These are phyloP conservation scores for Lepidurus arcticus DNA, from an alignment of 1,140 invertebrate species.

Conservation along the genomic window DNA sequence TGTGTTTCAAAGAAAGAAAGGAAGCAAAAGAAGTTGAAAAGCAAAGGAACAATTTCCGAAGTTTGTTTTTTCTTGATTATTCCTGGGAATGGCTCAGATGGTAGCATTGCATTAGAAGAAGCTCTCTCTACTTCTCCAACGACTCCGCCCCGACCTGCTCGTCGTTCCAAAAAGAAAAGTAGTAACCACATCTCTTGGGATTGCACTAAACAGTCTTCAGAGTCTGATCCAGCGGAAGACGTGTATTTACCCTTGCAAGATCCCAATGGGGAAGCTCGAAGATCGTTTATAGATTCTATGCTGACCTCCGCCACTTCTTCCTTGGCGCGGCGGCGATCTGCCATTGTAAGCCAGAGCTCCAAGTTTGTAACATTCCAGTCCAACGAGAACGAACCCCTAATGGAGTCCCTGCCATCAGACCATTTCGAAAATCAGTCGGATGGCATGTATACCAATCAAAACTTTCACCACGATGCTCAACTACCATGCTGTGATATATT, in stretches of 20 bases:
- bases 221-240: not conserved
- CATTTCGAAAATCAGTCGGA: not conserved
- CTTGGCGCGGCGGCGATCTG: not conserved
- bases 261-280: constrained; percentile 2
- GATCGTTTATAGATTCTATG: not conserved
- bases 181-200: not conserved
- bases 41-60: not conserved
- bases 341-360: not conserved
- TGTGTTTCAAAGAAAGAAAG: not conserved
- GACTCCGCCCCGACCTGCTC: not conserved
- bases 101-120: not conserved
- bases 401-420: not conserved
- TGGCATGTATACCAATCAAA: constrained; percentile 1
- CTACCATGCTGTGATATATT: constrained; percentile 9
- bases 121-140: not conserved
- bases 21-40: not conserved
- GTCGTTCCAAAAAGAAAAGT: not conserved
- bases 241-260: not conserved
- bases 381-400: constrained; percentile 3
- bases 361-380: not conserved
- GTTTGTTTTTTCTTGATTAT: not conserved
- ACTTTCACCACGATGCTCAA: constrained; percentile 1
- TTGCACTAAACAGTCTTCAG: not conserved
- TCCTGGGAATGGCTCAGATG: not conserved
- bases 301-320: not conserved